A percentile compares a stretch with the other conserved stretches of the same genome.
phyloP scores from a whole-genome alignment of 2,888 invertebrate species.

The Hirtodrosophila confusa region DNA sequence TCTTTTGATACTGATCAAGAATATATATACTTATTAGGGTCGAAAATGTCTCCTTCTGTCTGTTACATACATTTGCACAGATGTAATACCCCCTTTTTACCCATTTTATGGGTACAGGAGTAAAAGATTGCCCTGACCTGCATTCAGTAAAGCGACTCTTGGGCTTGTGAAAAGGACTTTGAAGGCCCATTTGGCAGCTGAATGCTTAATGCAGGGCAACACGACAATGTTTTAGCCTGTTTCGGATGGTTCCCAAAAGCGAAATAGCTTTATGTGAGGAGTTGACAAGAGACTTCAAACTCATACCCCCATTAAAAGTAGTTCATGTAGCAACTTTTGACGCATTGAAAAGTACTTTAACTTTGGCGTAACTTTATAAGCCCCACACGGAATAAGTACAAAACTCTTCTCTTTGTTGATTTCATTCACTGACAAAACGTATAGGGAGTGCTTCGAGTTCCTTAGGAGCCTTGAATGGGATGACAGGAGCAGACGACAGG shows the following conservation, averaged over 20 bases:
- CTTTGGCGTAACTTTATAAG: constrained; percentile 25
- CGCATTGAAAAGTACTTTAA: constrained; percentile 38
- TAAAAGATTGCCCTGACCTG: constrained; percentile 42
- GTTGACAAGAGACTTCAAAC: constrained; percentile 25
- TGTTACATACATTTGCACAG: no score
- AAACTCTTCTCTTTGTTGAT: constrained; percentile 1
- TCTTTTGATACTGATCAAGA: no score
- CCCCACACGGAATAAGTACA: constrained; percentile 37
- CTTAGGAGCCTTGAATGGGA: background rate
- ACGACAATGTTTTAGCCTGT: constrained; percentile 9
- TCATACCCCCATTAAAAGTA: constrained; percentile 14
- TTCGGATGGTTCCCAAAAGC: background rate
- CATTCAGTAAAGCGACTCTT: constrained; percentile 18
- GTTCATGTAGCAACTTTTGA: constrained; percentile 51
- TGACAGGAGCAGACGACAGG: constrained; percentile 10
- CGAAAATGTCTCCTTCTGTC: no score
- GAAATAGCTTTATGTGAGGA: constrained; percentile 6
- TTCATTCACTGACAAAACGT: no score
- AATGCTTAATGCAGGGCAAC: constrained; percentile 12
- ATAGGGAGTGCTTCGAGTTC: no score
- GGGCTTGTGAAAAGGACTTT: constrained; percentile 3
- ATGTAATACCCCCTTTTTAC: no score
- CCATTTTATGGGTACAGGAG: no score
- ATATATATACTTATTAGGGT: no score
- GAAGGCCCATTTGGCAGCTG: constrained; percentile 2